These are phyloP conservation scores for Pseudomyrmex flavicornis DNA, from an alignment of 1,140 invertebrate species.

Conservation along the genomic window DNA sequence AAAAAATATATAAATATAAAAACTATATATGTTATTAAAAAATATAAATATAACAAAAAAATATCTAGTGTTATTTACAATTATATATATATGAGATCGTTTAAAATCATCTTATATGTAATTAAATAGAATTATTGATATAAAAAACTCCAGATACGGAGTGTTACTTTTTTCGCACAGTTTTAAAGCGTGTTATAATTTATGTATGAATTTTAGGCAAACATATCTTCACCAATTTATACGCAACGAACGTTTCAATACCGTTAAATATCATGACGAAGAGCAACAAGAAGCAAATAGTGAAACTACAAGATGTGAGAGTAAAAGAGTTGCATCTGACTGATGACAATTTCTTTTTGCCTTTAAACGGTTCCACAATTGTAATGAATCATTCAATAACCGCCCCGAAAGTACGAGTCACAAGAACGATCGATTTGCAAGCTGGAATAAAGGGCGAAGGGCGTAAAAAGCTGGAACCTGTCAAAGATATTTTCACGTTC, in stretches of 20 bases:
- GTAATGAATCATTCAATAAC: slow-evolving; percentile 68
- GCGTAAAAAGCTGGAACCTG: slow-evolving; percentile 42
- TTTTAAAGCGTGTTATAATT: slow-evolving; percentile 9
- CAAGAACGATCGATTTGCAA: slow-evolving; percentile 47
- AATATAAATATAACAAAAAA: too few relatives aligned
- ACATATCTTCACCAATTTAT: slow-evolving; percentile 56
- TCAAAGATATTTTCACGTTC: slow-evolving; percentile 36
- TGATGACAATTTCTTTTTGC: slow-evolving; percentile 66
- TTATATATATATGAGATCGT: too few relatives aligned
- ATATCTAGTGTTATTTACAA: too few relatives aligned
- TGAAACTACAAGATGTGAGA: slow-evolving; percentile 49
- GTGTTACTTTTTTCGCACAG: background rate
- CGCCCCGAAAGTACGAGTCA: slow-evolving; percentile 65
- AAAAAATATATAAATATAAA: too few relatives aligned
- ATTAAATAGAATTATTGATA: too few relatives aligned
- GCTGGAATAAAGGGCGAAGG: slow-evolving; percentile 68
- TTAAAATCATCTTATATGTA: too few relatives aligned
- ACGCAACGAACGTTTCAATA: slow-evolving; percentile 37
- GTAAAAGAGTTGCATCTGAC: slow-evolving; percentile 65
- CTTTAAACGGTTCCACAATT: slow-evolving; percentile 62
- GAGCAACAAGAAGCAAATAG: slow-evolving; percentile 37
- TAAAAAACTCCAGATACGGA: too few relatives aligned
- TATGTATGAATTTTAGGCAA: slow-evolving; percentile 59
- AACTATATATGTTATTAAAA: too few relatives aligned
- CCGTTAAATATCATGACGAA: slow-evolving; percentile 64